A percentile compares a stretch with the other conserved stretches of the same genome.
phyloP scores from a whole-genome alignment of 2,113 vertebrate genomes.

The Pelecanus crispus region DNA sequence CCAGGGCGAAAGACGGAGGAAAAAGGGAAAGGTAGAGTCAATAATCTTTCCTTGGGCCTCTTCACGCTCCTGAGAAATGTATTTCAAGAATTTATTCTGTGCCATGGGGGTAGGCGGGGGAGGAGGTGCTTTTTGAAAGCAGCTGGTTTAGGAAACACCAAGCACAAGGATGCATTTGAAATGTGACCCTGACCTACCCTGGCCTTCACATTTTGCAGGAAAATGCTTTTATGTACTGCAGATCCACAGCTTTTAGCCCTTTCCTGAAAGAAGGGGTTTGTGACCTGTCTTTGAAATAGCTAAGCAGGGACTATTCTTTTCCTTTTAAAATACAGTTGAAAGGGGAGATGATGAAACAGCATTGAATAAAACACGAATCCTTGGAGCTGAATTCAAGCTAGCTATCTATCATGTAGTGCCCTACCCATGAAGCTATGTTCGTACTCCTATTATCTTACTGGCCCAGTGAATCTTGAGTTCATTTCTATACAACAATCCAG shows the following conservation, averaged over 20 bases:
- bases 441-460: not conserved
- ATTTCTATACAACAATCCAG: not conserved
- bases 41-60: not conserved
- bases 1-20: not conserved
- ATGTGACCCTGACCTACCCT: not conserved
- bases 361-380: not conserved
- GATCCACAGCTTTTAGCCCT: slow-evolving; percentile 8
- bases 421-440: not conserved
- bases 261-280: slow-evolving; percentile 2
- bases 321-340: slow-evolving; percentile 4
- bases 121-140: not conserved
- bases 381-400: not conserved
- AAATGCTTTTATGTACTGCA: slow-evolving; percentile 24
- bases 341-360: slow-evolving; percentile 4
- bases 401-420: not conserved
- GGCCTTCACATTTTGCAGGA: not conserved
- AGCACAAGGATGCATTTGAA: not conserved
- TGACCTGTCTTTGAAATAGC: slow-evolving; percentile 1
- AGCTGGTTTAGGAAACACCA: not conserved
- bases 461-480: not conserved
- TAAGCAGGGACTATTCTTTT: not conserved
- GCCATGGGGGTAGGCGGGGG: rapidly evolving
- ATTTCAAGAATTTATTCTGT: not conserved
- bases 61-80: not conserved
- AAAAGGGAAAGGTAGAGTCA: not conserved